Percentiles rank a stretch among this genome's conserved stretches.
Conservation (phyloP, 2,113 vertebrate species). For the Steatornis caripensis region DNA sequence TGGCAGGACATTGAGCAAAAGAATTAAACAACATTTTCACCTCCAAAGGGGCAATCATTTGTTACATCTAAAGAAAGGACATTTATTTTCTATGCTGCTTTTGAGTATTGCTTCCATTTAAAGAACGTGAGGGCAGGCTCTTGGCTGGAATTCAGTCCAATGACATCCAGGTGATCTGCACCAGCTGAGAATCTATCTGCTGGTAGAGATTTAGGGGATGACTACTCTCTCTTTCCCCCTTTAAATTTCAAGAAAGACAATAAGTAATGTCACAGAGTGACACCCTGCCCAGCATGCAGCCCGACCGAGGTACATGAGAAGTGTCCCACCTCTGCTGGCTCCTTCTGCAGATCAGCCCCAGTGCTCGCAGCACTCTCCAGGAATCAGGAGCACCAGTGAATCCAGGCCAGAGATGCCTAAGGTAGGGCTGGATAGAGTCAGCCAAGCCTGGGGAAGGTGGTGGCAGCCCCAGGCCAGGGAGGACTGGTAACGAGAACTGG, state of each 20-base stretch:
- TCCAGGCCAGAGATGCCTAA: neutral
- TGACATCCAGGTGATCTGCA: neutral
- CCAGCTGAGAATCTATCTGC: neutral
- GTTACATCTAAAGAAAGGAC: neutral
- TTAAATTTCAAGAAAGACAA: neutral
- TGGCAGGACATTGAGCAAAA: neutral
- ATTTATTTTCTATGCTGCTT: neutral
- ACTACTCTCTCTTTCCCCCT: neutral
- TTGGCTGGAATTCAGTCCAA: neutral
- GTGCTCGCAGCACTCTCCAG: neutral
- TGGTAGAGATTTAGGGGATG: neutral
- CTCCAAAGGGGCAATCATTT: neutral
- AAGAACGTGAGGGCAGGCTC: rapidly evolving
- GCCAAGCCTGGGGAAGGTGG: neutral
- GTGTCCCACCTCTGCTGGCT: neutral
- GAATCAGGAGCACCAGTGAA: neutral
- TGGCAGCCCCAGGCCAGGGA: neutral
- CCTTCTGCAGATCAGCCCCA: neutral
- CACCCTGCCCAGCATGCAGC: neutral
- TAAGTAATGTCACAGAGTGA: neutral
- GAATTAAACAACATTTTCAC: neutral
- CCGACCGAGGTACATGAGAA: neutral
- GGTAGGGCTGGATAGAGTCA: neutral
- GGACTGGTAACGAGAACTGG: neutral
- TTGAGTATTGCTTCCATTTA: neutral